Evolutionary conservation across 2,113 vertebrate species (phyloP), one percentile per base, ranked within the genome.

Genomic region (Donacobius atricapilla): DNA sequence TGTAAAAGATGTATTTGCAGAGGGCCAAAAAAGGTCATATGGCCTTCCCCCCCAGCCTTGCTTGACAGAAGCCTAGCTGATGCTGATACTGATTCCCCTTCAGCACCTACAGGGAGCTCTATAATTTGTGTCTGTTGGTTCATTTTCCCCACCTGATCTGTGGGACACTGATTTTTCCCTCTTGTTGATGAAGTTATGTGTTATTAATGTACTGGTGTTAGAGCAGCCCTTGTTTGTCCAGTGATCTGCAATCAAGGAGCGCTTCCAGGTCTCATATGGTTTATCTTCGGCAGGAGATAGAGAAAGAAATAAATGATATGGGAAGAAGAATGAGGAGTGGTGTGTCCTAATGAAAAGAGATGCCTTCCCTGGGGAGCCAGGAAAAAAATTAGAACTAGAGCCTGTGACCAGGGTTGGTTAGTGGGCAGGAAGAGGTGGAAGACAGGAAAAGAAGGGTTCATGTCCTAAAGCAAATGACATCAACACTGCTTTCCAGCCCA

Each of bases 321-420:
- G 33, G 22, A 82, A 37, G 40, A 86, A 84, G 33, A 56, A 77
- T 64, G 54, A 44, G 31, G 44, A 78, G 12, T 1, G 1, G 1
- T 3, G 4, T 39, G 28, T 24, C 24, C 44, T 83, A 54, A 76
- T 40, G 19, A 83, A 35, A 73, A 15, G 22, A 37, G 48, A 35
- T 72, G 6, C 24, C 22, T 75, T 80, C 33, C 15, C 17, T 61
- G 28, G 16, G 17, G 22, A 63, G 45, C 8, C 9, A 45, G 53
- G 22, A 45, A 42, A 73, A 83, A 1, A 80, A 47, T 27, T 61
- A 72, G 65, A 93, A 83, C 8, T 22, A 35, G 27, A 64, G 4
- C 15, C 45, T 82, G 31, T 0, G 0, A 15, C 19, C 9, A 23
- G 48, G 5, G 24, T 73, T 3, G 4, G 5, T 51, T 17, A 77